Evolutionary conservation across 2,888 invertebrate genomes (phyloP).

Genomic region (Acrobasis suavella): DNA sequence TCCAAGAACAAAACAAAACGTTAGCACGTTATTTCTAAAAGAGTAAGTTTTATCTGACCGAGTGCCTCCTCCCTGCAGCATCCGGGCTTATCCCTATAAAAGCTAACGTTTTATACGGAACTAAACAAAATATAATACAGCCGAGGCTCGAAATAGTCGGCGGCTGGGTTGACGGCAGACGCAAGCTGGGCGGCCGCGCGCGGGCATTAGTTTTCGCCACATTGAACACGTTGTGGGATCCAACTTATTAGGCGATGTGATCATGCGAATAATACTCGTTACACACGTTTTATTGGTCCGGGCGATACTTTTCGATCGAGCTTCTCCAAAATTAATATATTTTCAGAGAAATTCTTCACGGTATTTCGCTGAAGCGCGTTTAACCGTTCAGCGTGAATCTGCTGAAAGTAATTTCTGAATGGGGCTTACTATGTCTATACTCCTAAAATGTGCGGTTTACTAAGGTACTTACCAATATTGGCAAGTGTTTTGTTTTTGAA

Average conservation of each 20-base stretch:
- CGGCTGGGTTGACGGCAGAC: slow-evolving; percentile 49
- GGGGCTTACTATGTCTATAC: slow-evolving; percentile 20
- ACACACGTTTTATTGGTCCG: slow-evolving; percentile 75
- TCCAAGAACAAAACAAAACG: neutral
- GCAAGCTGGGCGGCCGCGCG: slow-evolving; percentile 56
- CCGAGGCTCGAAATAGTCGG: slow-evolving; percentile 55
- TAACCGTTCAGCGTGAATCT: slow-evolving; percentile 25
- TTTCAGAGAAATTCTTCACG: slow-evolving; percentile 35
- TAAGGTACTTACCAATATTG: slow-evolving; percentile 23
- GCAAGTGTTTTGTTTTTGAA: slow-evolving; percentile 18
- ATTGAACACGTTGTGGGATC: slow-evolving; percentile 76
- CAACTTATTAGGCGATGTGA: slow-evolving; percentile 80
- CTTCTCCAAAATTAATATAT: slow-evolving; percentile 52
- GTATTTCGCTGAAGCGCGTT: slow-evolving; percentile 26
- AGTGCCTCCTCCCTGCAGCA: slow-evolving; percentile 12
- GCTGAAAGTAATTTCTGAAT: slow-evolving; percentile 22
- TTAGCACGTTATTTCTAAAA: slow-evolving; percentile 1
- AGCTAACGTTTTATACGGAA: slow-evolving; percentile 38
- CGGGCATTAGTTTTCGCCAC: slow-evolving; percentile 73
- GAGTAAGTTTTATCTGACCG: slow-evolving; percentile 14
- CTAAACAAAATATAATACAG: slow-evolving; percentile 54
- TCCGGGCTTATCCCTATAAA: slow-evolving; percentile 17
- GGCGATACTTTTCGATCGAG: slow-evolving; percentile 58
- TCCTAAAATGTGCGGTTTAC: slow-evolving; percentile 17
- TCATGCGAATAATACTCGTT: slow-evolving; percentile 78